Percentiles rank a stretch among this genome's conserved stretches.
Conservation (phyloP, 2,797 vertebrate species). For the Ispidina picta region DNA sequence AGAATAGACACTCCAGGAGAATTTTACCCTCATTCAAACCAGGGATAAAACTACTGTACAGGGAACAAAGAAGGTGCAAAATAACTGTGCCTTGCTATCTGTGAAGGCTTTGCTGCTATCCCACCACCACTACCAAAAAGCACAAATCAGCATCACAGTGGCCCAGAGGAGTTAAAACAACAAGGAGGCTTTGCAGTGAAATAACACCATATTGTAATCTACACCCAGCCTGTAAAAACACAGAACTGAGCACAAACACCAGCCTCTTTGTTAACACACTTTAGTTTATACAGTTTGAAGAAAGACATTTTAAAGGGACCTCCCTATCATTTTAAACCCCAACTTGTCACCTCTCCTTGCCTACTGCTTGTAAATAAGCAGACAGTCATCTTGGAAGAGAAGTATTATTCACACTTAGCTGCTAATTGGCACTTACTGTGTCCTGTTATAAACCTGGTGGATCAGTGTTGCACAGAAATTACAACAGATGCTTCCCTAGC, state of each 20-base stretch:
- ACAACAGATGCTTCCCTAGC: neutral
- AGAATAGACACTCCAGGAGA: neutral
- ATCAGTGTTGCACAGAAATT: neutral
- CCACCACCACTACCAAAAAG: fast-evolving
- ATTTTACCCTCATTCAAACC: neutral
- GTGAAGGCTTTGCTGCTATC: neutral
- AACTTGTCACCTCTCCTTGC: neutral
- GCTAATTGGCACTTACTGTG: neutral
- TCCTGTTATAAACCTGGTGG: neutral
- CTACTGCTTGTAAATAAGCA: neutral
- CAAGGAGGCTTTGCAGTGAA: neutral
- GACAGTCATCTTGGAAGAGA: neutral
- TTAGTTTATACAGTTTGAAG: neutral
- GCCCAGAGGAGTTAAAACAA: neutral
- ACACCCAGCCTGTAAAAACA: neutral
- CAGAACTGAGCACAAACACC: neutral
- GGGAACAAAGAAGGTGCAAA: neutral
- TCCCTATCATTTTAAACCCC: neutral
- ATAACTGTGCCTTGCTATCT: neutral
- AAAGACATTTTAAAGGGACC: constrained; percentile 7
- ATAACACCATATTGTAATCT: constrained; percentile 6
- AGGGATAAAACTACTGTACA: neutral
- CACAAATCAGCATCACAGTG: fast-evolving
- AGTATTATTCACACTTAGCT: neutral
- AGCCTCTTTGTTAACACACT: constrained; percentile 1